Evolutionary conservation across 2,888 invertebrate genomes (phyloP), one percentile per base, ranked within the genome.

Genomic region (Drosophila kuntzei): DNA sequence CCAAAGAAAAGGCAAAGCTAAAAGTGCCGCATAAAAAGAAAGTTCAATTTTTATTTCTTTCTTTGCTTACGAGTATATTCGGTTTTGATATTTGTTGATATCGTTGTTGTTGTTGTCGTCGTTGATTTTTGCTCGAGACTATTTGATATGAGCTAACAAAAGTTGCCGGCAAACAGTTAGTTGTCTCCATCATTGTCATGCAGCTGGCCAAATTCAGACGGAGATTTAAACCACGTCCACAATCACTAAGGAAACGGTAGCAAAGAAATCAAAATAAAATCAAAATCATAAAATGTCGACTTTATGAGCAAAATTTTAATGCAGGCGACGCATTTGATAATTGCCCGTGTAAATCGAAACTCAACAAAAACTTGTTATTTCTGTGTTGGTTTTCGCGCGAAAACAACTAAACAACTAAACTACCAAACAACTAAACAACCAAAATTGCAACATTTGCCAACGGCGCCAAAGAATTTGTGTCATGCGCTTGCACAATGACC

Each of bases 1-100:
- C 44, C 69, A 79, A 80, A 80, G 79, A 68, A 86, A 76, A 69
- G 74, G 63, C 66, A 55, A 5, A 54, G 87, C 80, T 76, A 69
- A 87, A 85, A 77, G 71, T 85, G 77, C 71, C 83, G 71, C 79
- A 87, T 75, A 75, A 86, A 85, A 85, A 86, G 85, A 86, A 86
- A 86, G 85, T 86, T 85, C 71, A 64, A 47, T 66, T 44, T 61
- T 63, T 64, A 55, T 65, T 29, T 64, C 67, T 61, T 32, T 69
- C 50, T 71, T 75, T 64, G 61, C 32, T 32, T n/a, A 2, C 32
- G 32, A 32, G 44, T 58, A 25, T 65, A 50, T 67, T 68, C 29
- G 54, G 46, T 25, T 57, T 77, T 61, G 46, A 41, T 55, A 53
- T 59, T 66, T 55, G 50, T 50, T 47, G 9, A 7, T 44, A 22